Percentiles rank a stretch among this genome's conserved stretches.
These are phyloP conservation scores for Dermatophagoides farinae DNA, from an alignment of 1,140 invertebrate species.

Conservation along the genomic window DNA sequence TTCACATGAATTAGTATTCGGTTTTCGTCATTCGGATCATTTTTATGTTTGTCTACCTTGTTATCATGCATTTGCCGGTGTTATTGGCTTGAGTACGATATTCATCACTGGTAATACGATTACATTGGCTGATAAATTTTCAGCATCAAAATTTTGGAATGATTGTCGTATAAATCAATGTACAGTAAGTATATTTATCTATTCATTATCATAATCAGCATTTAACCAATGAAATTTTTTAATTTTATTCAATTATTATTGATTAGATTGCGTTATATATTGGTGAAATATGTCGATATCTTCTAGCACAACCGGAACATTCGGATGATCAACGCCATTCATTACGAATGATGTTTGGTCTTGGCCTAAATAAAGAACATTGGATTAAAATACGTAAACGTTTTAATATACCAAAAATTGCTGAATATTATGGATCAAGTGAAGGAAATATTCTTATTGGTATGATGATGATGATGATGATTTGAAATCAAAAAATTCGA, in stretches of 20 bases:
- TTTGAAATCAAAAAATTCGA: too few species aligned
- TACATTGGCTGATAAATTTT: conserved; percentile 35
- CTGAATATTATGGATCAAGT: conserved; percentile 33
- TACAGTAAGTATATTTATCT: conserved; percentile 41
- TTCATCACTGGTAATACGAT: conserved; percentile 31
- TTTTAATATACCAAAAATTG: conserved; percentile 28
- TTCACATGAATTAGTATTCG: conserved; percentile 19
- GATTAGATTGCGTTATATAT: conserved; percentile 80
- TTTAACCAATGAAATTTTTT: too few species aligned
- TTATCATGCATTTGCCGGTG: conserved; percentile 43
- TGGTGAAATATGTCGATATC: conserved; percentile 96
- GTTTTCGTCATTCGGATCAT: conserved; percentile 35
- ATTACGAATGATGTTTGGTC: conserved; percentile 73
- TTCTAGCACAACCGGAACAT: conserved; percentile 58
- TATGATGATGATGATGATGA: too few species aligned
- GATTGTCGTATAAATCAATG: conserved; percentile 49
- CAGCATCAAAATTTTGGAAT: conserved; percentile 38
- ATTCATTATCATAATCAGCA: too few species aligned
- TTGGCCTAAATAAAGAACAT: conserved; percentile 83
- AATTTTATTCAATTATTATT: too few species aligned
- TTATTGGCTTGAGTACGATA: conserved; percentile 26
- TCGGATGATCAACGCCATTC: conserved; percentile 61
- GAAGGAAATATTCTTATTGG: conserved; percentile 32
- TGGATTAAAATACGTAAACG: conserved; percentile 70
- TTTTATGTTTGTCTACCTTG: conserved; percentile 44